Evolutionary conservation across 1,140 invertebrate species (phyloP), one percentile per base, ranked within the genome.

Genomic region (Teleogryllus occipitalis): DNA sequence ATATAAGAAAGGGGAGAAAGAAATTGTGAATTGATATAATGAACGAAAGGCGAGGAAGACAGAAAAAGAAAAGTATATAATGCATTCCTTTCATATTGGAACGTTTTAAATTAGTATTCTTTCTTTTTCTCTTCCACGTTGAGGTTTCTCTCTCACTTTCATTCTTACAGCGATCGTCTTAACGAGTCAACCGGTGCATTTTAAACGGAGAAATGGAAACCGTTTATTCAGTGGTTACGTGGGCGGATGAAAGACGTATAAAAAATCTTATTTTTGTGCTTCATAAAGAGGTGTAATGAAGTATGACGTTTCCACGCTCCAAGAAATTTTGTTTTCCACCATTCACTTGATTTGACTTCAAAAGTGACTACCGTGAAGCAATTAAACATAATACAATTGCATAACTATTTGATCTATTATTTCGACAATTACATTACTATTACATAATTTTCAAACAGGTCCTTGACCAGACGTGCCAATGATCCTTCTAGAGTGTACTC

Each of bases 31-130:
- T 14, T 65, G 54, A 65, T 14, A 65, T 14, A 65, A 65, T 65
- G 54, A 65, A 65, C 2, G 54, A 65, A 65, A 65, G 18, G 27
- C 27, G 27, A 65, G 54, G 18, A 65, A 18, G 54, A 65, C 10
- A 14, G 54, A 65, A 65, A 14, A 65, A 65, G 54, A 18, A 65
- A 65, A 65, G 54, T 14, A 65, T 65, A 65, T 65, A 65, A 65
- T 65, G 54, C 54, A 65, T 65, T 65, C 54, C 54, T 65, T 65
- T 65, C 54, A 65, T 65, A 65, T 65, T 65, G 54, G 18, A 65
- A 65, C 54, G 54, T 65, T 65, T 65, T 65, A 65, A 65, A 14
- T 65, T 65, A 18, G 54, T 65, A 65, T 65, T 65, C 18, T 18
- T 65, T 65, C 54, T 65, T 65, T 18, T 65, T 18, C 54, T 18